phyloP scores from a whole-genome alignment of 35 echinoderm and acorn worm species.

The Ophiothrix spiculata region DNA sequence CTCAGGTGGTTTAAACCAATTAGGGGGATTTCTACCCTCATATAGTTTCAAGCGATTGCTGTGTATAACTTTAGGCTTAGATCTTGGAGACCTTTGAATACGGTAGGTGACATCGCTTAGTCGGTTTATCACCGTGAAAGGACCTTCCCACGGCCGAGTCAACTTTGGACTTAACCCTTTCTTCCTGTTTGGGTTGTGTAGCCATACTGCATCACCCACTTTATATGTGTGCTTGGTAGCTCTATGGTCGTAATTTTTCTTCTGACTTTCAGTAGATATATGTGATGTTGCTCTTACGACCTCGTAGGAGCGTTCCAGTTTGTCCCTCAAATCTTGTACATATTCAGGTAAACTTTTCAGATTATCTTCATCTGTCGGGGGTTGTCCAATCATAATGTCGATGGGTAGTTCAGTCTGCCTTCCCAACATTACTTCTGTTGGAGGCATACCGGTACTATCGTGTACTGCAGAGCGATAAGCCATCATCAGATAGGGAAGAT shows the following conservation, averaged over 20 bases:
- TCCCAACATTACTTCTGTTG: constrained; percentile 13
- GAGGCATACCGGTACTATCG: constrained; percentile 17
- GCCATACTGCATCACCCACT: constrained; percentile 21
- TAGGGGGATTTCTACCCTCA: neutral
- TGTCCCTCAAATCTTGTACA: neutral
- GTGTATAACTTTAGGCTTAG: neutral
- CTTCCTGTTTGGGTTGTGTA: constrained; percentile 22
- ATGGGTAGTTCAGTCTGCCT: constrained; percentile 13
- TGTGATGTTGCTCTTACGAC: neutral
- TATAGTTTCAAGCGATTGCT: constrained; percentile 18
- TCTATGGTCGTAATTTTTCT: constrained; percentile 32
- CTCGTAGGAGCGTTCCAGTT: constrained; percentile 14
- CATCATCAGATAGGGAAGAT: constrained; percentile 37
- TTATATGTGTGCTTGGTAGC: neutral
- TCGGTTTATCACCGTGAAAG: constrained; percentile 13
- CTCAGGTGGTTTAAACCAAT: too few relatives aligned
- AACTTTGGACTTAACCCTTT: constrained; percentile 47
- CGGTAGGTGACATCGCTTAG: constrained; percentile 48
- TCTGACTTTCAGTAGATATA: constrained; percentile 18
- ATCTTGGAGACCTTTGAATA: constrained; percentile 18
- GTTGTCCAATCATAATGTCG: neutral
- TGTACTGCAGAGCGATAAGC: constrained; percentile 26
- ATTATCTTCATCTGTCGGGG: neutral
- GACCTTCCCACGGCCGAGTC: constrained; percentile 36
- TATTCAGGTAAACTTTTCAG: neutral